These are phyloP conservation scores for Isotomurus palustris DNA, from an alignment of 2,888 invertebrate genomes.

Conservation along the genomic window DNA sequence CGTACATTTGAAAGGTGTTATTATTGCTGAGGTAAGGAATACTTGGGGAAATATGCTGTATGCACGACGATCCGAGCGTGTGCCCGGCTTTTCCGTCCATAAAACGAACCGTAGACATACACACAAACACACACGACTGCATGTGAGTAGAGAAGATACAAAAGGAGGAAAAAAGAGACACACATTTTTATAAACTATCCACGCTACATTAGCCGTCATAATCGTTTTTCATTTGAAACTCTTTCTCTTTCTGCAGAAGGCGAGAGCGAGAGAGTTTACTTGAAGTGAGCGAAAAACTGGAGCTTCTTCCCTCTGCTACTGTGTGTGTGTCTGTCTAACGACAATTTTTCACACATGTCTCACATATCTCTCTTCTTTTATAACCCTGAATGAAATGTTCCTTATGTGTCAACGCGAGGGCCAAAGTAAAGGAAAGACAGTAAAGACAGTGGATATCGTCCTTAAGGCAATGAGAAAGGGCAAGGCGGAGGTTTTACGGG, in stretches of 20 bases:
- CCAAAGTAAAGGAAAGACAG: too few species aligned
- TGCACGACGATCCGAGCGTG: too few species aligned
- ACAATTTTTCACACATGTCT: slow-evolving; percentile 28
- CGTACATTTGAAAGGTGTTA: too few species aligned
- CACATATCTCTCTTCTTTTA: slow-evolving; percentile 30
- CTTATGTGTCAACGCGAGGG: slow-evolving; percentile 22
- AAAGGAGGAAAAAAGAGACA: slow-evolving; percentile 29
- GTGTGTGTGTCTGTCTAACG: background rate
- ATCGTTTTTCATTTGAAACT: slow-evolving; percentile 46
- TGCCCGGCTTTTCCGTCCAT: too few species aligned
- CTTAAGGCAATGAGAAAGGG: too few species aligned
- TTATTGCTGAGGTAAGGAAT: too few species aligned
- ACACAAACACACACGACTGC: too few species aligned
- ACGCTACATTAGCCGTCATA: slow-evolving; percentile 46
- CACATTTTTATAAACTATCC: slow-evolving; percentile 46
- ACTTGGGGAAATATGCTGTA: too few species aligned
- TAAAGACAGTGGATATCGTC: too few species aligned
- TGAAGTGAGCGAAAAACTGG: too few species aligned
- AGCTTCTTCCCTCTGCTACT: background rate
- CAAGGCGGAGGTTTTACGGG: too few species aligned
- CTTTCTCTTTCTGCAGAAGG: slow-evolving; percentile 9
- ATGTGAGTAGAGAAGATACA: background rate
- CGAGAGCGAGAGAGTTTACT: background rate
- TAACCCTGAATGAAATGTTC: slow-evolving; percentile 27
- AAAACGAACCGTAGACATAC: too few species aligned